Evolutionary conservation across 2,888 invertebrate species (phyloP), one percentile per base, ranked within the genome.

Genomic region (Sesia apiformis): DNA sequence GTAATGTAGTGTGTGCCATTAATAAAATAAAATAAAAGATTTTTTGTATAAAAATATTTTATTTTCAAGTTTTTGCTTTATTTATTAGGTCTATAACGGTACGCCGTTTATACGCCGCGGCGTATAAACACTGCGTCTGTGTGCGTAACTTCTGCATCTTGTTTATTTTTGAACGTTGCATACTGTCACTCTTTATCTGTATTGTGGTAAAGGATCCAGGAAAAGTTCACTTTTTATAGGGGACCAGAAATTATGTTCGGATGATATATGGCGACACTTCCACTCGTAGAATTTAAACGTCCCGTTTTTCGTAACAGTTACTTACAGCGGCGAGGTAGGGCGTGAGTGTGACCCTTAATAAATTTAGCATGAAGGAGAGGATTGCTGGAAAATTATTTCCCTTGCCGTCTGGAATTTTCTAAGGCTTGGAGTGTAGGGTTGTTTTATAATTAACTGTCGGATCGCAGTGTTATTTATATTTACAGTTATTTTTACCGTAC

Each of bases 201-300:
- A 46, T 46, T 46, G 46, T 46, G 46, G 57, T 61, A 64, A 68
- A 61, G 73, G 72, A 70, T 69, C 63, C 67, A 65, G 62, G 61
- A 70, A 53, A 78, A 83, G 72, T 82, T 83, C 72, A 79, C 74
- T 83, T 86, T 84, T 86, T 84, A 81, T 81, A 67, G 78, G 81
- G 80, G 75, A 72, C 73, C 72, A 81, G 75, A 82, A 86, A 84
- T 85, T 81, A 85, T 84, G 79, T 77, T 74, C 67, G 60, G 58
- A 72, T 85, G 84, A 87, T 85, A 84, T 87, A 88, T 76, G 69
- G 71, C 75, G 80, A 82, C 86, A 84, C 74, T 85, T 82, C 78
- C 72, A 69, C 72, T 71, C 74, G 66, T 69, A 66, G 85, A 87
- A 85, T 88, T 86, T 86, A 82, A 87, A 84, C 86, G 84, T 74